Base-by-base conservation (phyloP, 2,113 vertebrate species). In the Conger conger region DNA sequence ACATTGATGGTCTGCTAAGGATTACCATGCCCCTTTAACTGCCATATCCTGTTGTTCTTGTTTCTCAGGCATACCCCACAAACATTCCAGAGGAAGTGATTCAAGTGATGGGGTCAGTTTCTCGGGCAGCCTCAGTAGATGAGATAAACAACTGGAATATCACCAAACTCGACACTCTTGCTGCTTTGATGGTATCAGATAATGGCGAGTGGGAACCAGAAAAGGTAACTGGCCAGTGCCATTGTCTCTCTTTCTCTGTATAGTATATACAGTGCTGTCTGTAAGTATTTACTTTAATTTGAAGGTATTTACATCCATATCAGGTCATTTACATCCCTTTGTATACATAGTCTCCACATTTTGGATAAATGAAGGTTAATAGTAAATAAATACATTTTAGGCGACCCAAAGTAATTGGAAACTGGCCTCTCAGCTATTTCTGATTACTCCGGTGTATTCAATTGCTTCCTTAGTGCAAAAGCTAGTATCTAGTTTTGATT, bases 61-160 rank as follows among this genome's bases (percentile, higher is more conserved):
- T 81, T 20, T 38, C 76, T 68, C 83, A 95, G 95, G 94, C 88
- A 2, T 94, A 95, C 9, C 78, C 38, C 23, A 4, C 3, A 20
- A 60, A 0, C 85, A 82, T 95, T 84, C 89, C 93, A 2, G 94
- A 95, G 4, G 30, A 42, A 0, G 88, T 92, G 87, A 90, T 96
- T 36, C 89, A 89, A 81, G 11, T 92, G 3, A 87, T 96, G 2
- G 91, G 94, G 18, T 30, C 87, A 3, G 87, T 89, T 16, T 94
- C 94, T 27, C 92, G 90, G 0, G 16, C 82, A 17, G 95, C 94
- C 77, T 89, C 91, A 0, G 0, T 0, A 0, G 76, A 23, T 11
- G 88, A 94, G 84, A 89, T 95, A 86, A 87, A 33, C 85, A 86
- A 27, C 40, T 96, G 95, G 95, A 92, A 0, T 0, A 87, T 96